Evolutionary conservation across 2,888 invertebrate species (phyloP), one percentile per base, ranked within the genome.

Genomic region (Mycogona germanica): DNA sequence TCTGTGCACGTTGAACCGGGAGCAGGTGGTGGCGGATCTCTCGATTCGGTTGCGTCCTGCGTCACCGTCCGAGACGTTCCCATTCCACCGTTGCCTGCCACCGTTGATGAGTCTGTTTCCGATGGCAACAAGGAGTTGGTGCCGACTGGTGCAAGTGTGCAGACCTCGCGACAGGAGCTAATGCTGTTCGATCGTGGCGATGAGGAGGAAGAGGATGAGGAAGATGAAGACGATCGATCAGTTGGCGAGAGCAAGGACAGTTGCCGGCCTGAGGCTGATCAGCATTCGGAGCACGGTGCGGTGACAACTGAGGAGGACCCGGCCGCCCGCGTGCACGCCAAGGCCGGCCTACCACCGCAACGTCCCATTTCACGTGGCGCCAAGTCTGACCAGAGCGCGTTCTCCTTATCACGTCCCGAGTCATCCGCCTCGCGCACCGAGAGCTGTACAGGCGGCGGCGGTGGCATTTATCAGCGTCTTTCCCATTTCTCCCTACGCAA

Each of bases 391-490:
- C 28, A 26, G n/a, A n/a, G n/a, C n/a, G n/a, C n/a, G n/a, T n/a
- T n/a, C 47, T 26, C 19, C 30, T 50, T 58, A 37, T 61, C 62
- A 23, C 55, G 63, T 7, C 63, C 63, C 17, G 62, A 61, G 28
- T 64, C 63, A 2, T 64, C 64, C 21, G 60, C 61, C 7, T 63
- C 63, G 7, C 49, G 59, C 23, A 25, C 45, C 23, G 61, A 60
- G 26, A 41, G 46, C 51, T 62, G 55, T 55, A 61, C 60, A 5
- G 59, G 60, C n/a, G 62, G 59, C 37, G 60, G 61, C 23, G n/a
- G n/a, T n/a, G n/a, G n/a, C n/a, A n/a, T n/a, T n/a, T n/a, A n/a
- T n/a, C n/a, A n/a, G n/a, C 60, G 25, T n/a, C 28, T 42, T 17
- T 21, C 61, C 38, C 62, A 60, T 23, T 62, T 60, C 45, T 59